Base-by-base conservation (phyloP, 2,888 invertebrate genomes). In the Polyommatus iphigenia region DNA sequence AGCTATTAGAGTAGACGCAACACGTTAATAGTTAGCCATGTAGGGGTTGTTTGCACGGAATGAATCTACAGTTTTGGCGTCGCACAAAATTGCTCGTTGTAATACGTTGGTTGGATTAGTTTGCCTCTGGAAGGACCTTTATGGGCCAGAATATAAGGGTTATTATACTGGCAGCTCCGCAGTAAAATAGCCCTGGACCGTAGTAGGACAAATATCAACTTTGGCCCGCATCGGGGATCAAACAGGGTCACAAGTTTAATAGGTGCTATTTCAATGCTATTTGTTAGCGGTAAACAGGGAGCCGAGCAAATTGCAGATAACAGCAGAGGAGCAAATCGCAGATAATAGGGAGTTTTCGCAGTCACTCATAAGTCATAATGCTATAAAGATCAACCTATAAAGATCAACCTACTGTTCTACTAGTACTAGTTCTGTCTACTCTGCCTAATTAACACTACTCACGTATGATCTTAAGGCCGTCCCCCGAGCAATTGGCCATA, bases 171-270 rank as follows among this genome's bases (percentile, higher is more conserved):
- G 54, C 54, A 18, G 18, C 54, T 54, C 18, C 54, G 15, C 54
- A 54, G 54, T 54, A 18, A 54, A 54, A 54, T 54, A 54, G 54
- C 54, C 54, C 46, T 13, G 10, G 46, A 46, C 46, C 54, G 18
- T 54, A 54, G 29, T 67, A 29, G 67, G 29, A 67, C 29, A 67
- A 67, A 67, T 29, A 67, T 67, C 67, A 67, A 67, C 67, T 67
- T 24, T 67, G 67, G 15, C 29, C 67, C 67, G 67, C 24, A 67
- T 67, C 29, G 67, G 10, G 24, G 67, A 67, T 29, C 67, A 67
- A 67, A 29, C 67, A 15, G 67, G 67, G 67, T 29, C 29, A 67
- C 67, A 67, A 67, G 67, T 29, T 67, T 67, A 67, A 29, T 62
- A 62, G 62, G 20, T 62, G 67, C 29, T 67, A 15, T 67, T 29